Evolutionary conservation across 2,888 invertebrate species (phyloP).

Genomic region (Andrena chrysosceles): DNA sequence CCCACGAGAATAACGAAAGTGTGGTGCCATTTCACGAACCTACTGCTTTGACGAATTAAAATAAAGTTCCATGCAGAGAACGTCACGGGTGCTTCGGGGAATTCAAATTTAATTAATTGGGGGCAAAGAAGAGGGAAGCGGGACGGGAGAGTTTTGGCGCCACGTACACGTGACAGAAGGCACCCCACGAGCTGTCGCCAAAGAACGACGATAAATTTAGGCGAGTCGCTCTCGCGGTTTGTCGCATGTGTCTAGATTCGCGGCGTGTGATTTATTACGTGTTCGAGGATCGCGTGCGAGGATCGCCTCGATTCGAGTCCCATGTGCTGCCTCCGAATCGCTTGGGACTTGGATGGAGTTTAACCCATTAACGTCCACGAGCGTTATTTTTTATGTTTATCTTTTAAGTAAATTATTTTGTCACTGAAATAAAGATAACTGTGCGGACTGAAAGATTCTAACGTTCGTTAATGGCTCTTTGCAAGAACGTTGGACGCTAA

Average conservation of each 20-base stretch:
- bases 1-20: constrained; percentile 10
- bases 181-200: constrained; percentile 42
- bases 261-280: constrained; percentile 65
- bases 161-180: constrained; percentile 29
- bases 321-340: constrained; percentile 39
- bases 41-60: constrained; percentile 30
- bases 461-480: not conserved
- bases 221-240: constrained; percentile 58
- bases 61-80: constrained; percentile 15
- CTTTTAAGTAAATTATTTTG: not conserved
- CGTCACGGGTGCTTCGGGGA: constrained; percentile 9
- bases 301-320: constrained; percentile 42
- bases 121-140: not conserved
- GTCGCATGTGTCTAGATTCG: constrained; percentile 63
- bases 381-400: not conserved
- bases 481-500: not conserved
- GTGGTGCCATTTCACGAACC: not conserved
- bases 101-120: constrained; percentile 50
- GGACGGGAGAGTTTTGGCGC: constrained; percentile 46
- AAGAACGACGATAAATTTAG: constrained; percentile 67
- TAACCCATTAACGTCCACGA: constrained; percentile 10
- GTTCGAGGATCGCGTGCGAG: constrained; percentile 60
- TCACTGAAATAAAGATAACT: too few species aligned
- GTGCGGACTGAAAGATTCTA: not conserved
- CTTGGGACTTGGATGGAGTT: constrained; percentile 20